Percentiles rank a stretch among this genome's conserved stretches.
phyloP scores from a whole-genome alignment of 2,888 invertebrate species.

The Rambutsinella grinnellia region DNA sequence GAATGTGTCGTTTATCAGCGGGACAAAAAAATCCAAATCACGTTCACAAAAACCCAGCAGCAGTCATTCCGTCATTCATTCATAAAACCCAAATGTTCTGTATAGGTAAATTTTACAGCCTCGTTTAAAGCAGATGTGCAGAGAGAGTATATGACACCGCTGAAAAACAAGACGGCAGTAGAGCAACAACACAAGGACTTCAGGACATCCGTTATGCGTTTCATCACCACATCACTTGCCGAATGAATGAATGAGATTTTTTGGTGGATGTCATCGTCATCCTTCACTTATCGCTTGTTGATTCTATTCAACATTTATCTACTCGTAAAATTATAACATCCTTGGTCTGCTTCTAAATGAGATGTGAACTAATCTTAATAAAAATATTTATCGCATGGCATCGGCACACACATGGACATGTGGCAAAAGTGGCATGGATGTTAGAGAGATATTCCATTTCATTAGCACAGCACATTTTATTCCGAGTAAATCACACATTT shows the following conservation, averaged over 20 bases:
- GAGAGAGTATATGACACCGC: not conserved
- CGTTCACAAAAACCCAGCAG: not conserved
- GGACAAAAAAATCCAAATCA: not conserved
- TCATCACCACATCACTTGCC: slow-evolving; percentile 16
- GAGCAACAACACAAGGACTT: slow-evolving; percentile 11
- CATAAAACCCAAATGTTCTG: no score
- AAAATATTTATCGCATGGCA: no score
- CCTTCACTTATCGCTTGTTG: not conserved
- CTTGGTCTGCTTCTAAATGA: not conserved
- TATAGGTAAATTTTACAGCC: no score
- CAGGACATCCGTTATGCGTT: slow-evolving; percentile 34
- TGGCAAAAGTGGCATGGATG: no score
- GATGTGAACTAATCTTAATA: not conserved
- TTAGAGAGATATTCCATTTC: not conserved
- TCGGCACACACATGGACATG: no score
- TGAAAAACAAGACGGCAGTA: not conserved
- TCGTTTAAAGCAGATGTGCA: not conserved
- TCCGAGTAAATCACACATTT: no score
- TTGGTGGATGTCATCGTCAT: not conserved
- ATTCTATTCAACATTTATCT: not conserved
- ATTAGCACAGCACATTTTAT: no score
- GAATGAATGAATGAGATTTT: slow-evolving; percentile 21
- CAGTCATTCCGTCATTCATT: not conserved
- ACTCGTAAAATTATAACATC: not conserved
- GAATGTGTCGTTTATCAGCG: slow-evolving; percentile 22